Evolutionary conservation across 2,797 vertebrate species (phyloP), one percentile per base, ranked within the genome.

Genomic region (Lacerta viridis): DNA sequence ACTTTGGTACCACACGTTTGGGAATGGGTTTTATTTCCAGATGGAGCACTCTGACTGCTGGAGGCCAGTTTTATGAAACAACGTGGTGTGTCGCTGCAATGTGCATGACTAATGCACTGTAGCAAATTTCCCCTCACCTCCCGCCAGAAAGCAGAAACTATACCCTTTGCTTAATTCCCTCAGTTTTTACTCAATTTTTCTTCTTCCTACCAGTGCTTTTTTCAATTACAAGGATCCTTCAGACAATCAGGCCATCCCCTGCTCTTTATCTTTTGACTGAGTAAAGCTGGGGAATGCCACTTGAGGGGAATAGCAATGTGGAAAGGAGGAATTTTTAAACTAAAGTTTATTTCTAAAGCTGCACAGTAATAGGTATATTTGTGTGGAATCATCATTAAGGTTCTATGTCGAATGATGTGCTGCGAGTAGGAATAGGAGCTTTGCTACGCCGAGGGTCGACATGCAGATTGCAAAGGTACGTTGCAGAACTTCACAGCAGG

Each of bases 11-110:
- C 41, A 46, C 17, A 33, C 1, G 36, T 9, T 0, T 6, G 0
- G 90, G 76, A 69, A 5, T 84, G 59, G 85, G 77, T 55, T 39
- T 90, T 88, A 85, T 86, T 87, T 94, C 88, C 90, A 80, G 82
- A 90, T 88, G 43, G 85, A 93, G 76, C 72, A 71, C 50, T 84
- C 23, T 91, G 29, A 46, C 74, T 80, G 36, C 84, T 87, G 64
- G 41, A 90, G 61, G n/a, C 86, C 88, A 41, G n/a, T 36, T 66
- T 25, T 86, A 88, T 85, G 85, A 68, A 87, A 7, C n/a, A 80
- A 61, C 46, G 83, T 74, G 25, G 1, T 83, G 41, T 86, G n/a
- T 43, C 76, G 71, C 64, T 89, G 50, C 61, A 80, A 84, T 90
- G 59, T 64, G 33, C 72, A 23, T 88, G 87, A 91, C 85, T 89